Evolutionary conservation across 2,888 invertebrate genomes (phyloP).

Genomic region (Allophyes oxyacanthae): DNA sequence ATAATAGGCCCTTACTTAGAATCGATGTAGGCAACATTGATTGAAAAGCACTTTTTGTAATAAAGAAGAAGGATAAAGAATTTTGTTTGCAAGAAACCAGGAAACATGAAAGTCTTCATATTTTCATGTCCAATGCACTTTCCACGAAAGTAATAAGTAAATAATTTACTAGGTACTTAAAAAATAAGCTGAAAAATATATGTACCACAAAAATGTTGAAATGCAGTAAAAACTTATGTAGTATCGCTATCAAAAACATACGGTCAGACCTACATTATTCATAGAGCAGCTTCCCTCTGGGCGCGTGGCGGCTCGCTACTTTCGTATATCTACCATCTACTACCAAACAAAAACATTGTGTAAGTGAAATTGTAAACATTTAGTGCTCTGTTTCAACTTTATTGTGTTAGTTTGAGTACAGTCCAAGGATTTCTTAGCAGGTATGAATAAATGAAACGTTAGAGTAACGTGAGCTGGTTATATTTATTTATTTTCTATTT

Average conservation of each 20-base stretch:
- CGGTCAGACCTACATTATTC: slow-evolving; percentile 47
- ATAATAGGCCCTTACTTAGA: too few species aligned
- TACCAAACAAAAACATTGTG: slow-evolving; percentile 24
- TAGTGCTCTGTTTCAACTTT: slow-evolving; percentile 8
- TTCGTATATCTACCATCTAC: slow-evolving; percentile 21
- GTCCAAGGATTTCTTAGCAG: neutral
- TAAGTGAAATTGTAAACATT: slow-evolving; percentile 13
- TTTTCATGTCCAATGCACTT: too few species aligned
- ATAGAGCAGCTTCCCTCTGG: slow-evolving; percentile 30
- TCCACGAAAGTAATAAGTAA: too few species aligned
- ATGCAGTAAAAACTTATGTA: slow-evolving; percentile 21
- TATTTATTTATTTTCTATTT: too few species aligned
- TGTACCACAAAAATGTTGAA: slow-evolving; percentile 21
- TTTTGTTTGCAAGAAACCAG: too few species aligned
- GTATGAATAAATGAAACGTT: neutral
- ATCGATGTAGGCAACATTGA: too few species aligned
- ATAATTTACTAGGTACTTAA: neutral
- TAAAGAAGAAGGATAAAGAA: too few species aligned
- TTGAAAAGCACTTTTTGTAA: too few species aligned
- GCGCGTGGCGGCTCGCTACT: slow-evolving; percentile 16
- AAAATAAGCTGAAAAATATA: slow-evolving; percentile 2
- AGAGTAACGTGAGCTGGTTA: neutral
- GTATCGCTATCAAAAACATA: slow-evolving; percentile 46
- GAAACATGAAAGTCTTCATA: too few species aligned
- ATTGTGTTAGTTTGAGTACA: slow-evolving; percentile 5